Evolutionary conservation across 2,888 invertebrate genomes (phyloP).

Genomic region (Crocallis elinguaria): DNA sequence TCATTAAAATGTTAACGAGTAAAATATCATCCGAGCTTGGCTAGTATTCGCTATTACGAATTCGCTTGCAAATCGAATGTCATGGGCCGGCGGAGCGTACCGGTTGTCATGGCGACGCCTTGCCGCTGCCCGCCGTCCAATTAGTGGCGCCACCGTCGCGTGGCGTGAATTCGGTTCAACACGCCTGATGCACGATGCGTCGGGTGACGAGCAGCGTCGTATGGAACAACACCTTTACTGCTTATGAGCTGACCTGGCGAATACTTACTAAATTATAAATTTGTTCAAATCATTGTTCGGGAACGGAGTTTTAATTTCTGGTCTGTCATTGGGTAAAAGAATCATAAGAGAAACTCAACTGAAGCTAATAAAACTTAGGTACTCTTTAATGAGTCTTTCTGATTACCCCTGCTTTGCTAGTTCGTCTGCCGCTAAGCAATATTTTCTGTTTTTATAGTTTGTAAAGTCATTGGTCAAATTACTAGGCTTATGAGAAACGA

Average conservation of each 20-base stretch:
- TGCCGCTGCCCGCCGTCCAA: constrained; percentile 36
- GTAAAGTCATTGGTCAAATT: too few relatives aligned
- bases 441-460: too few relatives aligned
- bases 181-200: not conserved
- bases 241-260: constrained; percentile 7
- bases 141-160: constrained; percentile 42
- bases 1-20: constrained; percentile 17
- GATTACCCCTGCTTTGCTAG: too few relatives aligned
- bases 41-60: constrained; percentile 3
- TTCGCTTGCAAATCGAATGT: constrained; percentile 28
- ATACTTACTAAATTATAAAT: not conserved
- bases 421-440: too few relatives aligned
- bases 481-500: too few relatives aligned
- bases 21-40: constrained; percentile 12
- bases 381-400: too few relatives aligned
- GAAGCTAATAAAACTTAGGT: too few relatives aligned
- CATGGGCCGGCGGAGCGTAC: constrained; percentile 31
- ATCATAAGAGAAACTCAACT: too few relatives aligned
- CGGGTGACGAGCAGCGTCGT: not conserved
- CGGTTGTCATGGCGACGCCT: constrained; percentile 36
- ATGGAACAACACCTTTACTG: constrained; percentile 15
- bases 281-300: too few relatives aligned
- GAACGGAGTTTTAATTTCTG: too few relatives aligned
- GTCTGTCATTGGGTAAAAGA: too few relatives aligned
- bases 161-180: constrained; percentile 17